Base-by-base conservation (phyloP, 1,140 invertebrate species). In the Drosophila gunungcola region DNA sequence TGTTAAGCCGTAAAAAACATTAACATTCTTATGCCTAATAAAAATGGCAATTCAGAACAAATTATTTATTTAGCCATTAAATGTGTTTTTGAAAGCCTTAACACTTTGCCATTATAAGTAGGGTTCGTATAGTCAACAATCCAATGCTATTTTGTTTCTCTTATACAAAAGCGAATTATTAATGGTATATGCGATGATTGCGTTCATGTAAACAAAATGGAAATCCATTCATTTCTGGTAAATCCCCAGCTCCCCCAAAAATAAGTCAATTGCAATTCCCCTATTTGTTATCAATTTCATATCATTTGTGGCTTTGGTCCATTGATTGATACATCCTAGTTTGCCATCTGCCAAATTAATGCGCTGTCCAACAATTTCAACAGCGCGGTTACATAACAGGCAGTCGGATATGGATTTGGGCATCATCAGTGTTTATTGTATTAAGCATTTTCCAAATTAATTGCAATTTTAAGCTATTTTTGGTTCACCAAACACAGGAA, bases 401-500 rank as follows among this genome's bases (percentile, higher is more conserved):
- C 7, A 55, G 12, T 68, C 21, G 57, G 27, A 46, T 36, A 39
- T 51, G 36, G 45, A 51, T 52, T 36, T 16, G 3, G 5, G 27
- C 12, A 5, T 32, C 16, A 34, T 29, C 7, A 29, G 64, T 86
- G 82, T 86, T 86, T 86, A 86, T 86, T 82, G 65, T 58, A 78
- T 54, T 67, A 53, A 48, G 43, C 46, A 77, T 80, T 78, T 67
- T 68, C 49, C 36, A 70, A 86, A 86, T 86, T 86, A 88, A 86
- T 86, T 61, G 79, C 79, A 55, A 61, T 70, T 70, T 62, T 51
- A 21, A 54, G 57, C 83, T 85, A 88, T 88, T 88, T 88, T 58
- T 29, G 74, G 49, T 52, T 64, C 51, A 51, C 38, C 29, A 57
- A 58, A 68, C 69, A 78, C 68, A 43, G 62, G 52, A 74, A 77